Conservation (phyloP, 2,888 invertebrate genomes). For the Alviniconcha strummeri region DNA sequence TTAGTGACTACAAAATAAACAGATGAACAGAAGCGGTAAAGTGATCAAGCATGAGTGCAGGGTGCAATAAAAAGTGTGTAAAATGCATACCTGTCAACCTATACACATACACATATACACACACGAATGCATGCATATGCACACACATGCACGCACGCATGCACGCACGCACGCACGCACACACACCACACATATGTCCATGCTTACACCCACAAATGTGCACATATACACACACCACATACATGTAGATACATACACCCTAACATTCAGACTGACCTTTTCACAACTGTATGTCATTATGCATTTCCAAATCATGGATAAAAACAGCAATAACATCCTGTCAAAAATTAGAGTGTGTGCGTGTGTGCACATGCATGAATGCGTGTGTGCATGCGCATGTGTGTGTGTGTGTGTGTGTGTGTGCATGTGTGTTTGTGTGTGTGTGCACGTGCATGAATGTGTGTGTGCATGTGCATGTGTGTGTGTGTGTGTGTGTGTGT, state of each 20-base stretch:
- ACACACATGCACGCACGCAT: no score
- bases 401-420: background rate
- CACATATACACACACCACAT: background rate
- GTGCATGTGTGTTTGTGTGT: background rate
- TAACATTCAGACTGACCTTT: background rate
- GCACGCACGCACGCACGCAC: no score
- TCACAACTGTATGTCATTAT: background rate
- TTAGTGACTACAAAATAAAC: no score
- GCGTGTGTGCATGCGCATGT: background rate
- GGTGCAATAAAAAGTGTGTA: no score
- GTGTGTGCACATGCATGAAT: background rate
- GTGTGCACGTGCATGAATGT: background rate
- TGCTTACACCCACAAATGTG: background rate
- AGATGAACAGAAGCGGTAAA: no score
- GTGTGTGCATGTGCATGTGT: background rate
- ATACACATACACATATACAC: no score
- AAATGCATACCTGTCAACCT: no score
- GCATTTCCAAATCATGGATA: background rate
- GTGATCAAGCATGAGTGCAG: no score
- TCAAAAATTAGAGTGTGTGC: no score
- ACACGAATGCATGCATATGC: no score
- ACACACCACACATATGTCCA: no score
- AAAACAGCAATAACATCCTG: no score
- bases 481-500: background rate
- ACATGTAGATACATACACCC: background rate